Evolutionary conservation across 2,113 vertebrate genomes (phyloP), one percentile per base, ranked within the genome.

Genomic region (Pangasianodon gigas): DNA sequence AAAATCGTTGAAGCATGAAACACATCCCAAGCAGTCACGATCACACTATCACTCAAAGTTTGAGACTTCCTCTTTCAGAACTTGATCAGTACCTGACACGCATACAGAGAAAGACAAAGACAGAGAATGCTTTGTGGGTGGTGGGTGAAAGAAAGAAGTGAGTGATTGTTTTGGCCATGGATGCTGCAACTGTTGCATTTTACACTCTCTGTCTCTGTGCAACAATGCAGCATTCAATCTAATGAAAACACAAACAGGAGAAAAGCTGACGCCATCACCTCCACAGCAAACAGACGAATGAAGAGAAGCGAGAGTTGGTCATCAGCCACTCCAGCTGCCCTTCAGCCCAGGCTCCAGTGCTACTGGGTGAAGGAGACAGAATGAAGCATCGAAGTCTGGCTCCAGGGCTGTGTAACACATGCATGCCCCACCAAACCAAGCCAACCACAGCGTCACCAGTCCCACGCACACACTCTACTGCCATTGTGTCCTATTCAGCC

Each of bases 311-410:
- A 75, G 69, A 14, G 19, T 11, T 48, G 62, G 62, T n/a, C 58
- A 83, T 86, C 44, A 0, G 46, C 29, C 62, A 11, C 46, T 86
- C 84, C 44, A 52, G 60, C 60, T 86, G 84, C 16, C 24, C 88
- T n/a, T 32, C 24, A 19, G 58, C 84, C 32, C 67, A 74, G 90
- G 51, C 69, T 87, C 87, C 85, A 69, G 80, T 3, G 69, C 18
- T 48, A 74, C 41, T 90, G 89, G 81, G 75, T 75, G 46, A 65
- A 41, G 60, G 89, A 87, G 86, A 90, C 80, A 60, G 71, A 90
- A 58, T 54, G 29, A 81, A 67, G 8, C 32, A 32, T 74, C 51
- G 19, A 67, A 60, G 46, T 87, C 88, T 77, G 88, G 85, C 84
- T 75, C 90, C 88, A 87, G 87, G 77, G 60, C 51, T 26, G 71